Evolutionary conservation across 2,113 vertebrate genomes (phyloP).

Genomic region (Salvator merianae): DNA sequence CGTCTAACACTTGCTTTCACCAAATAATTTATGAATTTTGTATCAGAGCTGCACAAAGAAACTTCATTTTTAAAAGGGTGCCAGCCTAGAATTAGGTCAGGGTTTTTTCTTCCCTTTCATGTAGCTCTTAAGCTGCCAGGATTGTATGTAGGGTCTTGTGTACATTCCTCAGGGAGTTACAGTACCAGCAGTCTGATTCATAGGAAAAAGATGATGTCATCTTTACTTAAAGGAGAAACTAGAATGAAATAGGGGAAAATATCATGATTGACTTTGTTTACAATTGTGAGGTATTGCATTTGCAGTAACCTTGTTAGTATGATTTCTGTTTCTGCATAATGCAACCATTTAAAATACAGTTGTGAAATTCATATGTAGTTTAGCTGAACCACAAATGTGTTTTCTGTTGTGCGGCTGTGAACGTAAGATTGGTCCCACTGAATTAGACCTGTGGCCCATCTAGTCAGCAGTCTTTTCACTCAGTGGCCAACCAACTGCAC

Average conservation of each 20-base stretch:
- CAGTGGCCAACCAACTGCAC: no score
- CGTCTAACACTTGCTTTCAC: conserved; percentile 24
- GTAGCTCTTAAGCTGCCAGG: conserved; percentile 45
- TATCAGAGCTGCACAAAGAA: conserved; percentile 22
- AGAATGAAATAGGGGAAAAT: conserved; percentile 68
- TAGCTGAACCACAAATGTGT: conserved; percentile 37
- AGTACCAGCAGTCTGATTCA: conserved; percentile 68
- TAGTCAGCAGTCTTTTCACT: no score
- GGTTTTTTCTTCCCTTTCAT: conserved; percentile 49
- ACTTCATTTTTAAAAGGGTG: conserved; percentile 23
- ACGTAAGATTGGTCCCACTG: no score
- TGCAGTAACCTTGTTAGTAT: conserved; percentile 19
- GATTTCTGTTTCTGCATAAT: conserved; percentile 26
- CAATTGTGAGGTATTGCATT: conserved; percentile 59
- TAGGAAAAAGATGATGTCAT: conserved; percentile 80
- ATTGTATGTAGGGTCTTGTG: conserved; percentile 50
- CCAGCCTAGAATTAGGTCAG: conserved; percentile 58
- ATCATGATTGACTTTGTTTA: conserved; percentile 71
- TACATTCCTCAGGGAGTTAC: conserved; percentile 67
- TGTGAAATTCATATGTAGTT: conserved; percentile 25
- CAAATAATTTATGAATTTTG: conserved; percentile 28
- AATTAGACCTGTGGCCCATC: no score
- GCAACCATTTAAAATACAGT: conserved; percentile 6
- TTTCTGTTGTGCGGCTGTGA: conserved; percentile 27
- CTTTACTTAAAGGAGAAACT: conserved; percentile 71